Base-by-base conservation (phyloP, 1,140 invertebrate genomes). In the Drosophila dunni region DNA sequence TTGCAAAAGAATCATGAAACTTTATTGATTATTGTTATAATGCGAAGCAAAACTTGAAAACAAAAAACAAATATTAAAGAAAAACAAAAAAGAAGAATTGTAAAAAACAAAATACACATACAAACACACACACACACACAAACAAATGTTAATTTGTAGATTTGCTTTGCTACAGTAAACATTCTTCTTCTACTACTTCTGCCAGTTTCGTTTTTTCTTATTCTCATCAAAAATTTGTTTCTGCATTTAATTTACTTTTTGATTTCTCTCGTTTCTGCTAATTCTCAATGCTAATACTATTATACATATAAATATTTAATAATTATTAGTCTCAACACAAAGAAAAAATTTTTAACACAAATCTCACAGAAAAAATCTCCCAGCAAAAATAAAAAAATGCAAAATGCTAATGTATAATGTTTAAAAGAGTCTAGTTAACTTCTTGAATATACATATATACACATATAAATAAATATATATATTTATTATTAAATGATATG, bases 21-120 rank as follows among this genome's bases (percentile, higher is more conserved):
- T 88, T 78, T 75, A 89, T 81, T 90, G 84, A 90, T 86, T 90
- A 90, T 85, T 90, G 85, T 85, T 90, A 91, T 80, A 91, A 91
- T 90, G 90, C 90, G 81, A 91, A 91, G 90, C 88, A 88, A 73
- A 71, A 48, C 74, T 75, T 33, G 72, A 75, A 20, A 63, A 69
- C 57, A 56, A 57, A 40, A 61, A 38, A 71, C n/a, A 51, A 62
- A 13, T 2, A 48, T 29, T 40, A 56, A 70, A 36, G 62, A 58
- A 76, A 64, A 58, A 75, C 51, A 54, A 75, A 46, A 24, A 40
- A 38, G 38, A 58, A 54, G 70, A 48, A 56, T 60, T 74, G 42
- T 42, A 54, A 57, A 65, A 50, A 29, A 29, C 24, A 29, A 29
- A 29, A 29, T 5, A 79, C n/a, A 56, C 24, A 42, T 13, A 65